phyloP scores from a whole-genome alignment of 2,113 vertebrate genomes.

The Furnarius figulus region DNA sequence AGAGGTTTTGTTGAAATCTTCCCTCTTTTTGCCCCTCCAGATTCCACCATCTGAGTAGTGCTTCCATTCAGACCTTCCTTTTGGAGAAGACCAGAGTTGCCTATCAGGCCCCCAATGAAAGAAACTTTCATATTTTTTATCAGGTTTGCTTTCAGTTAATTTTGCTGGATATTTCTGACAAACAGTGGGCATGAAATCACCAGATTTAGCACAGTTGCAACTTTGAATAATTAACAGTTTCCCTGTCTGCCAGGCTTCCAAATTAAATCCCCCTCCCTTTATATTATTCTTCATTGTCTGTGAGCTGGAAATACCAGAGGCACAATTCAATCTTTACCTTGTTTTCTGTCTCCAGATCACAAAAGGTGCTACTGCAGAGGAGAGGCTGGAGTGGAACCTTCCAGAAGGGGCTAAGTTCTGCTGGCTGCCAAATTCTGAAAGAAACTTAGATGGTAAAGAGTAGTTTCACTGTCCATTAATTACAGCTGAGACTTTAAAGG shows the following conservation, averaged over 20 bases:
- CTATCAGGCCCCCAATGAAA: conserved; percentile 85
- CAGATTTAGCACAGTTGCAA: background rate
- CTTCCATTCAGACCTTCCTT: conserved; percentile 92
- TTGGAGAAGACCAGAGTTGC: conserved; percentile 94
- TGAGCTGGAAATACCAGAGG: background rate
- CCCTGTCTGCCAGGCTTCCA: background rate
- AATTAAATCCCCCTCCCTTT: background rate
- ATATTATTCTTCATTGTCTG: background rate
- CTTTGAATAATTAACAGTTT: background rate
- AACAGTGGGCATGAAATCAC: background rate
- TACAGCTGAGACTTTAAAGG: background rate
- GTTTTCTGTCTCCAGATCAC: conserved; percentile 80
- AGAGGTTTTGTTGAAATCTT: background rate
- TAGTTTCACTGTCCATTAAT: background rate
- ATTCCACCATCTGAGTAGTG: conserved; percentile 87
- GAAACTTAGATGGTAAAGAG: conserved; percentile 83
- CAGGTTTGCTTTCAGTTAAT: conserved; percentile 78
- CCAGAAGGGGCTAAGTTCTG: conserved; percentile 73
- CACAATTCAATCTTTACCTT: background rate
- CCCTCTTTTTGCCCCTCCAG: conserved; percentile 63
- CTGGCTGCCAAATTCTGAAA: conserved; percentile 92
- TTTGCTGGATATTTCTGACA: background rate
- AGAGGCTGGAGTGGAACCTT: conserved; percentile 88
- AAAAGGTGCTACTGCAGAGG: conserved; percentile 85
- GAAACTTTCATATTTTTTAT: conserved; percentile 98